Evolutionary conservation across 92 coral and sea anemone species (phyloP).

Genomic region (Bergia sp.): DNA sequence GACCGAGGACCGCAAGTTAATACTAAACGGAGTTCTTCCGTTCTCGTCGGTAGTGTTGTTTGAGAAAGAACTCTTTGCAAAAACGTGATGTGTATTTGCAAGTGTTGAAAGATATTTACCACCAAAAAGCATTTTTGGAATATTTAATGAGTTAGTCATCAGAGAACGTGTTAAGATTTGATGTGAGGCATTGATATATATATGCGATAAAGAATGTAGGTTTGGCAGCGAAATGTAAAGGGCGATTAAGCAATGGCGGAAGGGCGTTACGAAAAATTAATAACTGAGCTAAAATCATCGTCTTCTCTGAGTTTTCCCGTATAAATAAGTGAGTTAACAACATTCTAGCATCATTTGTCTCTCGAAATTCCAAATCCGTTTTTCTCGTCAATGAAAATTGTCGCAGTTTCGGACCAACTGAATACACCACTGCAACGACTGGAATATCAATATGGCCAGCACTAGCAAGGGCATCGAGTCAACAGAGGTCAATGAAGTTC

Average conservation of each 20-base stretch:
- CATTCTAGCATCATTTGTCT: constrained; percentile 7
- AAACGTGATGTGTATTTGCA: background rate
- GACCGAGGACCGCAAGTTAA: background rate
- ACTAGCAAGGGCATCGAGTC: no score
- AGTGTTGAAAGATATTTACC: constrained; percentile 22
- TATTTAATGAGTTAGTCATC: constrained; percentile 25
- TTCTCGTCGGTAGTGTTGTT: background rate
- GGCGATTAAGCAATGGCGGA: constrained; percentile 6
- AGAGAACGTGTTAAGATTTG: constrained; percentile 3
- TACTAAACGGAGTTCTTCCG: background rate
- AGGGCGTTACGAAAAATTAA: constrained; percentile 11
- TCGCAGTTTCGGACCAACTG: background rate
- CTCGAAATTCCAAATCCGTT: background rate
- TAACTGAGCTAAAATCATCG: background rate
- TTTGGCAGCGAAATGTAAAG: background rate
- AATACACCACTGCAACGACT: background rate
- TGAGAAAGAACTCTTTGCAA: background rate
- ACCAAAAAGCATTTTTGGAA: background rate
- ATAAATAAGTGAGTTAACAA: background rate
- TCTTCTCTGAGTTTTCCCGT: constrained; percentile 2
- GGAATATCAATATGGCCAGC: background rate
- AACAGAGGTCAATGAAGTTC: background rate
- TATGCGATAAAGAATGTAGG: background rate
- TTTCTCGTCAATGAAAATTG: constrained; percentile 31
- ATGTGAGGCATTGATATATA: background rate